Evolutionary conservation across 2,113 vertebrate genomes (phyloP), one percentile per base, ranked within the genome.

Genomic region (Archocentrus centrarchus): DNA sequence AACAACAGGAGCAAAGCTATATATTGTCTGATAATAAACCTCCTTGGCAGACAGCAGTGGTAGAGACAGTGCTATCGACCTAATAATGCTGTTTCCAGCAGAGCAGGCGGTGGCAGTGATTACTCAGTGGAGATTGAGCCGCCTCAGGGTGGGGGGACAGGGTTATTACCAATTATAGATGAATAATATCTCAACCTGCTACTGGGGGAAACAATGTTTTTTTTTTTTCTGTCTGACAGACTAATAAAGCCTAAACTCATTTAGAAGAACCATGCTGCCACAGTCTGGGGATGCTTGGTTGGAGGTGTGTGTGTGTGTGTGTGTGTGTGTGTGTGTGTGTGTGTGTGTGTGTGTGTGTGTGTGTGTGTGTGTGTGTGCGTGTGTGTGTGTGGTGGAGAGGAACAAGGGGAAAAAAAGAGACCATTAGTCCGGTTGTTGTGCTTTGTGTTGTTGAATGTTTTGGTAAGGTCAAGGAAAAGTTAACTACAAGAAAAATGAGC

Each of bases 131-230:
- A 92, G 91, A 94, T 80, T 81, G 91, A 92, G 89, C 82, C n/a
- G 92, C 92, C 91, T 91, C 84, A 4, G 89, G 87, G 90, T 90
- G 92, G 84, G 89, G 83, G 77, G 61, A 80, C 61, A 14, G 84
- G 91, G 86, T 92, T 94, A 93, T 94, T 95, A 94, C 94, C 94
- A 95, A 95, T 95, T 95, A 95, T 87, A 86, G 87, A 92, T 95
- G 93, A 95, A 94, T 95, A 93, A 94, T 94, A 93, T 95, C 91
- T 89, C 81, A 32, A 90, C 89, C 92, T 82, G 90, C 90, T 85
- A 76, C 77, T 79, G 85, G 79, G 77, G 84, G 86, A 91, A 95
- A 94, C 85, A 87, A 79, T 85, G 89, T 90, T 87, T 84, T 76
- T 57, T 27, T 24, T 0, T 41, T 11, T 47, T 35, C 64, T 11